Conservation (phyloP, 53 echinoderm and acorn worm species). For the Crossaster papposus region DNA sequence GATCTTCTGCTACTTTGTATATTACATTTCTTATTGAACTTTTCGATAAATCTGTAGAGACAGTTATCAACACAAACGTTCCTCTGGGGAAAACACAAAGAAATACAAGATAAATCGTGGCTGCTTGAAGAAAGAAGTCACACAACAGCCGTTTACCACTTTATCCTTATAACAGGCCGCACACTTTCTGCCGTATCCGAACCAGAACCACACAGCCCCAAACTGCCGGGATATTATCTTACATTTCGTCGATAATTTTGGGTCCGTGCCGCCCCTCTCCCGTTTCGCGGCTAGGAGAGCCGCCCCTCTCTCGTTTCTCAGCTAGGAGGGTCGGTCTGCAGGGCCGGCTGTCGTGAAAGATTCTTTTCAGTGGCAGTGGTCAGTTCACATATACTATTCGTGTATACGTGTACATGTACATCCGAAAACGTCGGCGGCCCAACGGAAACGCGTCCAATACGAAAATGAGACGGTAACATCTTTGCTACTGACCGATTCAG, state of each 20-base stretch:
- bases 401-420: no score
- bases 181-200: constrained; percentile 44
- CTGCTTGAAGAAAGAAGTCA: neutral
- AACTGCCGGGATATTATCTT: constrained; percentile 55
- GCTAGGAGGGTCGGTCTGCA: constrained; percentile 31
- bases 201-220: constrained; percentile 17
- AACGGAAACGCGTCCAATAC: neutral
- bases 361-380: constrained; percentile 47
- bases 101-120: no score
- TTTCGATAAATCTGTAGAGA: no score
- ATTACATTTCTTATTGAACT: no score
- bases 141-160: constrained; percentile 13
- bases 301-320: constrained; percentile 43
- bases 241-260: constrained; percentile 60
- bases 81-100: no score
- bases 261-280: constrained; percentile 48
- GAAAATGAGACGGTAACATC: neutral
- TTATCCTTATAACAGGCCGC: neutral
- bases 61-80: no score
- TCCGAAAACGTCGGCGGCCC: neutral
- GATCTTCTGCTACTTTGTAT: no score
- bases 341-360: constrained; percentile 50
- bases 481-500: neutral
- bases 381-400: neutral
- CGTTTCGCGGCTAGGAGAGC: constrained; percentile 45